Evolutionary conservation across 2,797 vertebrate species (phyloP), one percentile per base, ranked within the genome.

Genomic region (Malacoraja senta): DNA sequence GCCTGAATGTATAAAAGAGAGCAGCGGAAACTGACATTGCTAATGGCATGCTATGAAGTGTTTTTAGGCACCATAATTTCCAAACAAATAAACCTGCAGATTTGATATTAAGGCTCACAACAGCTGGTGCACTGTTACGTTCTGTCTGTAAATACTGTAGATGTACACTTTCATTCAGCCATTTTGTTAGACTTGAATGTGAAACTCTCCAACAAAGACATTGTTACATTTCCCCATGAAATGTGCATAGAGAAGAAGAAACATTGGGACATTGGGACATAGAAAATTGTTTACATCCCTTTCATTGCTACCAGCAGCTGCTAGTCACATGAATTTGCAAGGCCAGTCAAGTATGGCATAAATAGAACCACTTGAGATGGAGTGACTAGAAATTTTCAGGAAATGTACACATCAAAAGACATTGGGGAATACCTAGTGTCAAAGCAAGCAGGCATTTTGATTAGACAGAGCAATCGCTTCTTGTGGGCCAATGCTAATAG

Each of bases 291-390:
- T 84, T 96, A 96, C 95, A 95, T 96, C 95, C 95, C 81, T 94
- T 95, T 96, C 95, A 93, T 81, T 93, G 95, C 94, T 94, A 95
- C 94, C 95, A 96, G 96, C 96, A 97, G 96, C 96, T 97, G 96
- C 96, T 96, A 95, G 97, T 97, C 96, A 96, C 95, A 96, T 94
- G 96, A 97, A 97, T 74, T 97, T 97, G 96, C 95, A 93, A 93
- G 95, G 95, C 95, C 95, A 96, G 95, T 96, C 96, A 97, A 97
- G 97, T 97, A 97, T 97, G 95, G 95, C 96, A 96, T 97, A 97
- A 97, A 97, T 97, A 96, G 96, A 95, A 94, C 96, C 97, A 96
- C 96, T 97, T 96, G 96, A 97, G 95, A 95, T 96, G 96, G 96
- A 97, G 97, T 96, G 94, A 96, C 94, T 91, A 94, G 38, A 92